Conservation (phyloP, 2,888 invertebrate species). For the Magallana nippona region DNA sequence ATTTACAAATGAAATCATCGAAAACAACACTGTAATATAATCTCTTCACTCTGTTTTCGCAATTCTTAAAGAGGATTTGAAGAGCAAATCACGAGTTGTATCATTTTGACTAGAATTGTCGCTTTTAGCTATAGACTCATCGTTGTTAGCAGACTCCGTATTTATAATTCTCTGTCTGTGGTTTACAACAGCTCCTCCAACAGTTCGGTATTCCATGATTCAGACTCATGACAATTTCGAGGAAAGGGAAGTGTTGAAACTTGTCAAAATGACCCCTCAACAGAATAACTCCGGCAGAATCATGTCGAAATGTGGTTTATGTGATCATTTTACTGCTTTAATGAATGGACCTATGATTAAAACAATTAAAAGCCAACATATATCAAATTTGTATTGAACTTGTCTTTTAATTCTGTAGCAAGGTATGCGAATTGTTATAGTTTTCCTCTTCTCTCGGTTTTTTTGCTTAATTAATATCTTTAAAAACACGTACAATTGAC, state of each 20-base stretch:
- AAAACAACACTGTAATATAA: no score
- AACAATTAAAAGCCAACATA: not conserved
- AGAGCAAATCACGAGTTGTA: no score
- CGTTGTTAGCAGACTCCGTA: not conserved
- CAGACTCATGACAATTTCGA: not conserved
- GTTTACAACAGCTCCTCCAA: not conserved
- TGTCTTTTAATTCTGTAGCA: no score
- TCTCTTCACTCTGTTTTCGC: no score
- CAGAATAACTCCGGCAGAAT: not conserved
- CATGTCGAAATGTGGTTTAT: constrained; percentile 15
- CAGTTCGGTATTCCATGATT: no score
- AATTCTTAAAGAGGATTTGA: no score
- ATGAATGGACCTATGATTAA: not conserved
- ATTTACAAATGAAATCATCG: no score
- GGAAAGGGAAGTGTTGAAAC: constrained; percentile 15
- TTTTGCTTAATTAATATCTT: no score
- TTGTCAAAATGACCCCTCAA: constrained; percentile 25
- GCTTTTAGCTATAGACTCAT: not conserved
- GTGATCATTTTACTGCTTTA: not conserved
- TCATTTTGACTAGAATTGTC: no score
- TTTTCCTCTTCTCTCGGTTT: no score
- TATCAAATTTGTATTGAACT: not conserved
- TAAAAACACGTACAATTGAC: no score
- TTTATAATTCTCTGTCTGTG: not conserved
- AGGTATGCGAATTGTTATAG: no score